Base-by-base conservation (phyloP, 2,888 invertebrate species). In the Caenorhabditis imperialis region DNA sequence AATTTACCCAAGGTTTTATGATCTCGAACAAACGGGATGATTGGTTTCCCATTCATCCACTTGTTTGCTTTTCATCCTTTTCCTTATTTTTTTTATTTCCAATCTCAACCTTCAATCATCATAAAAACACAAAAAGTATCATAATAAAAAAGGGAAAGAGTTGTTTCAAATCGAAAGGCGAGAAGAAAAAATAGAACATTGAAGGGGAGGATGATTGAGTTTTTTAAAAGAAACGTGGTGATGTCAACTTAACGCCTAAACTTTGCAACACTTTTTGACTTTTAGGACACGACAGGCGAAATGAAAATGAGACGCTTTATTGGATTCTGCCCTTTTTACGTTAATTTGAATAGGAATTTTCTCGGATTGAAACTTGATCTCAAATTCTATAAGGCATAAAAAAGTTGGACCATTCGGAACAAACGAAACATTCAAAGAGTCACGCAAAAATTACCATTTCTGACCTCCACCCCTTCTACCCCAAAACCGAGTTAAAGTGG, bases 191-290 rank as follows among this genome's bases (percentile, higher is more conserved):
- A 55, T 35, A 50, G 42, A 65, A 57, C 65, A 65, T 42, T 55
- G 55, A 25, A 40, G 40, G 37, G 35, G 27, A 44, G 55, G 10
- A 25, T 44, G 55, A 67, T 57, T 57, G 67, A 57, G 57, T 57
- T 67, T 48, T 48, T 48, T 55, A 20, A 38, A 47, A n/a, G 14
- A 10, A 51, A 25, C 42, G n/a, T 23, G 27, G 51, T 67, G 67
- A 50, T 67, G 67, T 67, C 57, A 67, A 57, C 48, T 65, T 42
- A 44, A 55, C 57, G 33, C 45, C 7, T 37, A 50, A 55, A 65
- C 47, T 38, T 54, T 55, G 51, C 50, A 61, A 51, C 61, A 33
- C 22, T 54, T 48, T n/a, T 25, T 33, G 22, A 42, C 22, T 12
- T 44, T 58, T 48, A 33, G 47, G 47, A 58, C n/a, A n/a, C n/a